These are phyloP conservation scores for Trididemnum clinides DNA, from an alignment of 23 tunicate genomes.

Conservation along the genomic window DNA sequence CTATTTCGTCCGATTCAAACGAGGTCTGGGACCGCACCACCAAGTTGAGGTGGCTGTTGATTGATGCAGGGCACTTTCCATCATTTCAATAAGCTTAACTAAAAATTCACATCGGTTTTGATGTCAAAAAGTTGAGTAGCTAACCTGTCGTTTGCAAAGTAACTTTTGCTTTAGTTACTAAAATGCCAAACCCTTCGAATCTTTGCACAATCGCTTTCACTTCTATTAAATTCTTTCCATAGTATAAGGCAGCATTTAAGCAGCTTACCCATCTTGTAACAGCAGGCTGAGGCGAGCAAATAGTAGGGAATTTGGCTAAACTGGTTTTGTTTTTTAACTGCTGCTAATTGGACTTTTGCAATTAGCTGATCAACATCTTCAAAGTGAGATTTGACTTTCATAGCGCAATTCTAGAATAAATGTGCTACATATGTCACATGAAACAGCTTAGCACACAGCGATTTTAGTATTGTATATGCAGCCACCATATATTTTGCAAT, in stretches of 20 bases:
- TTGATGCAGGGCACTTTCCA: conserved; percentile 49
- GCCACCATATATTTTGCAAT: conserved; percentile 33
- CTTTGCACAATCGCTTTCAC: neutral
- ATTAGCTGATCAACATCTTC: conserved; percentile 25
- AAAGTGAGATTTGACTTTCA: conserved; percentile 28
- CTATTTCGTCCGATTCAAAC: no score
- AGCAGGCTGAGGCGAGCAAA: conserved; percentile 39
- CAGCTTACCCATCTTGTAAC: conserved; percentile 42
- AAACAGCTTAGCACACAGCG: conserved; percentile 9
- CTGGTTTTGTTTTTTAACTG: conserved; percentile 34
- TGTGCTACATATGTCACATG: conserved; percentile 37
- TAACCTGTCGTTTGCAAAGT: neutral
- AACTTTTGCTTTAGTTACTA: conserved; percentile 9
- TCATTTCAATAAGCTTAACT: conserved; percentile 18
- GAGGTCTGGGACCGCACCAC: no score
- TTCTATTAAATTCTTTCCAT: conserved; percentile 25
- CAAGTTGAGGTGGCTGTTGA: no score
- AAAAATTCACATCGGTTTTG: neutral
- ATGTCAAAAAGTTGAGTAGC: neutral
- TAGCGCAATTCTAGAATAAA: conserved; percentile 33
- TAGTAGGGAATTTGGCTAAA: neutral
- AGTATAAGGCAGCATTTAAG: conserved; percentile 28
- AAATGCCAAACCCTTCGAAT: neutral
- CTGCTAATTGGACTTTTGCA: conserved; percentile 4
- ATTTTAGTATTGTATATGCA: neutral